Evolutionary conservation across 2,888 invertebrate species (phyloP), one percentile per base, ranked within the genome.

Genomic region (Chromoteleia sp.): DNA sequence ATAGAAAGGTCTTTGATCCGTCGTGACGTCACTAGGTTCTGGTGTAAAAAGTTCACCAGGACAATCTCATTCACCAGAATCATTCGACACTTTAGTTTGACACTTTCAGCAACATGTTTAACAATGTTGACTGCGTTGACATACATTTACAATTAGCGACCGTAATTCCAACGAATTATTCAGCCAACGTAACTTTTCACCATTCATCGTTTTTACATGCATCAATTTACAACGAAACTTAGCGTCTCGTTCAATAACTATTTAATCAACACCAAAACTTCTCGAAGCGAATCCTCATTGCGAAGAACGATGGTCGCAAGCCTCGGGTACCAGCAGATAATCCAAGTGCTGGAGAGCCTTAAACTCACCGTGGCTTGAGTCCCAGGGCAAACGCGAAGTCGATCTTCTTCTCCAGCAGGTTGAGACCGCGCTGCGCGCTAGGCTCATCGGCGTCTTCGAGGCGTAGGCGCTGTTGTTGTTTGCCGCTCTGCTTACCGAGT

Each of bases 341-440:
- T n/a, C n/a, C n/a, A 33, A 33, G 10, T 33, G 8, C 33, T 25
- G 25, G 3, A 25, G 25, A 25, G 10, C 1, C 10, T 33, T 5
- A 10, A 82, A 91, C 91, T 91, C 88, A 91, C 91, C 90, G 85
- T 45, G 94, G 94, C 82, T 93, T 93, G 48, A 94, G 91, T 14
- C 94, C 94, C 29, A 94, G 92, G 41, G 94, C 94, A 58, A 93
- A 89, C 56, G 94, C 90, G 50, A 94, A 92, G 81, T 93, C 93
- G 86, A 93, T 92, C 78, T 89, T 90, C 83, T 87, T 88, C 83
- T 88, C 87, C 75, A 81, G 61, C 70, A 81, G 82, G 59, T 84
- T 84, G 58, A 77, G 30, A 58, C 5, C 19, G 54, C 43, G 21
- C 50, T 8, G 59, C 41, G 45, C 10, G 1, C 10, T 17, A 6